Percentiles rank a stretch among this genome's conserved stretches.
phyloP scores from a whole-genome alignment of 2,888 invertebrate genomes.

The Athalia circularis region DNA sequence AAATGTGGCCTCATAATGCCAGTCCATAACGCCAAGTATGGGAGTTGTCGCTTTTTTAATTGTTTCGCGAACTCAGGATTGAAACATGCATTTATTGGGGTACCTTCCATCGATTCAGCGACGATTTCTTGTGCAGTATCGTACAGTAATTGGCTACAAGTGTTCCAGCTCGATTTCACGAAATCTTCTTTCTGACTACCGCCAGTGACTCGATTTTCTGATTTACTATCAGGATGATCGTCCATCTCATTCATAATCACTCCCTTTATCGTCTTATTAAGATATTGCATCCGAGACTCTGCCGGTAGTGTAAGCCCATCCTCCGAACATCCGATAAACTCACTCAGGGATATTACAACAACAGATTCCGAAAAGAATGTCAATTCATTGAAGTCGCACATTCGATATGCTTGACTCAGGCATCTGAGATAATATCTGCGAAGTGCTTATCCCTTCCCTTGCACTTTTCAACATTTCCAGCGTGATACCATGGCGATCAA shows the following conservation, averaged over 20 bases:
- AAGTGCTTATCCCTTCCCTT: slow-evolving; percentile 30
- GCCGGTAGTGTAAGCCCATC: no score
- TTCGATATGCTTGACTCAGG: slow-evolving; percentile 50
- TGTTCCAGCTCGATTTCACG: slow-evolving; percentile 42
- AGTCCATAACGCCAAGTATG: no score
- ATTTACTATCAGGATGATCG: neutral
- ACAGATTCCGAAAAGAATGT: slow-evolving; percentile 49
- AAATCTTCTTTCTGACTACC: neutral
- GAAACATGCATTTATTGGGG: no score
- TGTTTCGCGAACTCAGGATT: no score
- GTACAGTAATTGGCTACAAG: slow-evolving; percentile 46
- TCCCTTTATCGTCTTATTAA: no score
- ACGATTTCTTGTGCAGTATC: slow-evolving; percentile 14
- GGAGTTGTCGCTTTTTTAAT: no score
- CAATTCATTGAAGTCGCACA: slow-evolving; percentile 43
- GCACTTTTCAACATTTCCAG: slow-evolving; percentile 48
- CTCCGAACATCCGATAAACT: no score
- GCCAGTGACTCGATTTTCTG: no score
- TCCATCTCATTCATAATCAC: no score
- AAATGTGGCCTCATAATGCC: no score
- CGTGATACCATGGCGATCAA: slow-evolving; percentile 51
- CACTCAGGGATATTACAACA: slow-evolving; percentile 47
- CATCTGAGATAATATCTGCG: slow-evolving; percentile 50
- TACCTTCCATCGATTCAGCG: no score
- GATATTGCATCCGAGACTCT: no score